Base-by-base conservation (phyloP, 2,797 vertebrate species). In the Neosilurus mollespiculum region DNA sequence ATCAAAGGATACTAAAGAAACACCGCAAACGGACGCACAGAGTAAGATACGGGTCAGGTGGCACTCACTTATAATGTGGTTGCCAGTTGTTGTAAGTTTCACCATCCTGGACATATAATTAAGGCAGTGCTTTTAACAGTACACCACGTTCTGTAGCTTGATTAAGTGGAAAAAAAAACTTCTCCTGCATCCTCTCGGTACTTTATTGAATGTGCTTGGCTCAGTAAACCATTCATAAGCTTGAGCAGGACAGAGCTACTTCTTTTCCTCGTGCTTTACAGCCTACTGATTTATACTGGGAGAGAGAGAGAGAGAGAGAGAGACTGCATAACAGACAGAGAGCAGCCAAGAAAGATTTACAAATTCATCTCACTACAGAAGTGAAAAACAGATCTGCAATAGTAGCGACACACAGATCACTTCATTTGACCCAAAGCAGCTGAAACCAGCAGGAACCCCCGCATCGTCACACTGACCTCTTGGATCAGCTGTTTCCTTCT, bases 201-300 rank as follows among this genome's bases (percentile, higher is more conserved):
- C 56, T 78, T 59, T 73, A 67, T 81, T 84, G 61, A 34, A 67
- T 62, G 73, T 82, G 78, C 88, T 85, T 81, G 81, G 81, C 81
- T 72, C 64, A 61, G 54, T 84, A 81, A 85, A 82, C 82, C 81
- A 85, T 70, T 87, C 83, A 87, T 81, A 84, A 66, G 85, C 82
- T 86, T 82, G 61, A 84, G 70, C 62, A 70, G 78, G 82, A 83
- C 85, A 78, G 73, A 71, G 34, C 58, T 75, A 69, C 30, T 65
- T 75, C 73, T 80, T 78, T 67, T 84, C 70, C 70, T 67, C 20
- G 16, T 34, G 66, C 53, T 84, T 81, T 84, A 61, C 53, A 84
- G 78, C 62, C 78, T 64, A 34, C 22, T 81, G 78, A 70, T 81
- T 81, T 67, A 69, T 59, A 14, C 24, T 10, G 11, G 26, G 30